Evolutionary conservation across 1,140 invertebrate genomes (phyloP).

Genomic region (Zophobas atratus): DNA sequence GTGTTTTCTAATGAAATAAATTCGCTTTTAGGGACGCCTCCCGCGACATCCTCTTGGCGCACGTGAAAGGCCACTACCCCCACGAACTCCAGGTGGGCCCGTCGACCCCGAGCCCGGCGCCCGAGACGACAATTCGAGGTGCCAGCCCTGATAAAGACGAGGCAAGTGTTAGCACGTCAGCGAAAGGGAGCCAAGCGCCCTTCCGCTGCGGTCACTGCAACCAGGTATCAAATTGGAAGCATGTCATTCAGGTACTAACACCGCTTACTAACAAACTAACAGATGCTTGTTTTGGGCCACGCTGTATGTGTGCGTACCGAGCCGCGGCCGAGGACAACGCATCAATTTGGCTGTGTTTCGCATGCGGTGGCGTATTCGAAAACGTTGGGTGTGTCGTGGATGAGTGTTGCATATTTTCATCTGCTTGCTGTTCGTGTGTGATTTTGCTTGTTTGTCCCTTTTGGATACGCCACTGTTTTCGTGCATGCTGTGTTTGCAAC

Average conservation of each 20-base stretch:
- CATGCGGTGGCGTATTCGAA: background rate
- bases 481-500: too few relatives aligned
- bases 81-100: conserved; percentile 29
- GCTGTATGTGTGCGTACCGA: background rate
- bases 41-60: conserved; percentile 76
- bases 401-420: too few relatives aligned
- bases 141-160: conserved; percentile 64
- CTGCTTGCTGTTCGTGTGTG: too few relatives aligned
- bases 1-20: background rate
- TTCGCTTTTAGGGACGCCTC: conserved; percentile 72
- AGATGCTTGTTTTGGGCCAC: conserved; percentile 1
- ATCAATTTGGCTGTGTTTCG: conserved; percentile 8
- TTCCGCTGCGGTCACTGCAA: conserved; percentile 84
- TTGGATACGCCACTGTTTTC: too few relatives aligned
- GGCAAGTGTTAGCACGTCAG: conserved; percentile 67
- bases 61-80: conserved; percentile 77
- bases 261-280: conserved; percentile 60
- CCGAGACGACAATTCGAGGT: conserved; percentile 61
- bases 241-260: conserved; percentile 82
- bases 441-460: too few relatives aligned
- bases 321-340: background rate
- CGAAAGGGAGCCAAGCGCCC: conserved; percentile 67
- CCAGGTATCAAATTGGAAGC: conserved; percentile 85
- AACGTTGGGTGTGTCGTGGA: too few relatives aligned
- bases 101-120: conserved; percentile 44